Base-by-base conservation (phyloP, 2,113 vertebrate genomes). In the Atrichornis clamosus region DNA sequence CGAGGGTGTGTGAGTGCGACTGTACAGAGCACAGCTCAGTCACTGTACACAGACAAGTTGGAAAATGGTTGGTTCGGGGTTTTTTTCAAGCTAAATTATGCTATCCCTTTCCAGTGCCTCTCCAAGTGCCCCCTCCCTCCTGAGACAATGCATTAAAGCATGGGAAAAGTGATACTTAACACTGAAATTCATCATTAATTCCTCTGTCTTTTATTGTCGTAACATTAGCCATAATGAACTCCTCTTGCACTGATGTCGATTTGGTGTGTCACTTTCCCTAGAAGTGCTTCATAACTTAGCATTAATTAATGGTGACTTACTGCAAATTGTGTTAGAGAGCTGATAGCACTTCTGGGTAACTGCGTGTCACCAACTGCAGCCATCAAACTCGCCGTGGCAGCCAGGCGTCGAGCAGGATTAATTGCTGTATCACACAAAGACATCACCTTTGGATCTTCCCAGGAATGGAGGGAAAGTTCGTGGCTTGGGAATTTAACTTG, bases 271-370 rank as follows among this genome's bases (percentile, higher is more conserved):
- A 89, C 94, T 97, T 97, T 63, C 95, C 93, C 81, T 94, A n/a
- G 88, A 97, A 98, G 95, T 80, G 96, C 96, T 96, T 94, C 68
- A 96, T 96, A 97, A 97, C 95, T 97, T 97, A 95, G 94, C 20
- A 46, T 95, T 98, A 98, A 98, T 98, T 98, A 98, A 97, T 89
- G 97, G 94, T 97, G 98, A 97, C 97, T 98, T 98, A 94, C 32
- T 97, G 97, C 95, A 98, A 98, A 98, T 98, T 97, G 97, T 82
- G 93, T 97, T 98, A 92, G 80, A 69, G 96, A 96, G 95, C 96
- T 97, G 86, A 93, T 65, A 95, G 95, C 90, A 76, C 96, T 98
- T 97, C 93, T 96, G 95, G 96, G 97, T 97, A 97, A 96, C 96
- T 68, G n/a, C 83, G 93, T 96, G 95, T 96, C 95, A 96, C 90